Evolutionary conservation across 2,113 vertebrate species (phyloP).

Genomic region (Paramisgurnus dabryanus): DNA sequence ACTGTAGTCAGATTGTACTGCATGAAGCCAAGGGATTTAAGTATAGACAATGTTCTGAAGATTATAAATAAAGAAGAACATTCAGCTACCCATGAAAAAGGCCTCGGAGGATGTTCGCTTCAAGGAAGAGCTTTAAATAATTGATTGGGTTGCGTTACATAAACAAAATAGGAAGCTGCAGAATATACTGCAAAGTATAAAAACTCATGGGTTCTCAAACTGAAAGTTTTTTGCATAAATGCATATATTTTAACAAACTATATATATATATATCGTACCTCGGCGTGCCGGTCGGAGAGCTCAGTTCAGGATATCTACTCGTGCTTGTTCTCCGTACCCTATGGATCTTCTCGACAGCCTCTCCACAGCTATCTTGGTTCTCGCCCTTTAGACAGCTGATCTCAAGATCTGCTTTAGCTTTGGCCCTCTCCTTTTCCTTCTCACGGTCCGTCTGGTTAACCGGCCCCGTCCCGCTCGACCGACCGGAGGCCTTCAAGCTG

Average conservation of each 20-base stretch:
- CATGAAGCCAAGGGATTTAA: not conserved
- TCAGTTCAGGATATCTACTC: conserved; percentile 84
- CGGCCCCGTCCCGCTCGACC: conserved; percentile 72
- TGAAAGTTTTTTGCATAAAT: not conserved
- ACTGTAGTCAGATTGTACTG: not conserved
- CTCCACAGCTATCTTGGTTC: conserved; percentile 70
- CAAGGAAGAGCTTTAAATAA: conserved; percentile 22
- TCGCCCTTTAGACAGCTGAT: conserved; percentile 69
- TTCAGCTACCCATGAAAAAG: not conserved
- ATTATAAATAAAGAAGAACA: conserved; percentile 3
- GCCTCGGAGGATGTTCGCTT: not conserved
- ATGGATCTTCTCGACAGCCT: conserved; percentile 80
- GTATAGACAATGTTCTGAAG: not conserved
- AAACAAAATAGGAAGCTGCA: not conserved
- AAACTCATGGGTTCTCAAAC: not conserved
- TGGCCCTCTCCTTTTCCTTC: conserved; percentile 93
- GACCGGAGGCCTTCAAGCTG: conserved; percentile 61
- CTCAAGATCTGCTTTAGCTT: conserved; percentile 92
- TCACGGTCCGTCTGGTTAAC: conserved; percentile 94
- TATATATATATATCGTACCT: conserved; percentile 72
- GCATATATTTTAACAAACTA: too few species aligned
- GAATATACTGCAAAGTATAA: not conserved
- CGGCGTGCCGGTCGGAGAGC: conserved; percentile 87
- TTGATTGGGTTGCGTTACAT: not conserved
- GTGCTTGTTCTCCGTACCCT: conserved; percentile 76